Evolutionary conservation across 2,888 invertebrate genomes (phyloP).

Genomic region (Drosophila multiciliata): DNA sequence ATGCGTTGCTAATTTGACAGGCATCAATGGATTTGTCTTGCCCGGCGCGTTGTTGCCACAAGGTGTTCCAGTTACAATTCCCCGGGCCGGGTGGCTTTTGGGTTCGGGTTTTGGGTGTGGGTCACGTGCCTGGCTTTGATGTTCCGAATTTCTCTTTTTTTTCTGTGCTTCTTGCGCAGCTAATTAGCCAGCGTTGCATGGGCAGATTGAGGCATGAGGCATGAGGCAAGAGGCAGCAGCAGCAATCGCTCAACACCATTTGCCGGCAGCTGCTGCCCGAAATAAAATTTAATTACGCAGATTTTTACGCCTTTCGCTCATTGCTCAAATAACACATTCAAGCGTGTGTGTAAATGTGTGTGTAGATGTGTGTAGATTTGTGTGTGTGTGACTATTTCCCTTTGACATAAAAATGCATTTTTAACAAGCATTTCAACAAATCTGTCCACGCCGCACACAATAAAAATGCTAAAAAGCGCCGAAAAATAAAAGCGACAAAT

Average conservation of each 20-base stretch:
- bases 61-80: conserved; percentile 62
- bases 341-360: conserved; percentile 9
- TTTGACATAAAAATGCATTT: conserved; percentile 74
- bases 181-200: conserved; percentile 67
- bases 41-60: conserved; percentile 39
- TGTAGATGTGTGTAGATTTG: conserved; percentile 7
- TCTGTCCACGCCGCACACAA: conserved; percentile 70
- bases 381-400: conserved; percentile 42
- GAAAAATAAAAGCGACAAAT: conserved; percentile 14
- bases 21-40: conserved; percentile 70
- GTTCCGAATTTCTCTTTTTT: conserved; percentile 22
- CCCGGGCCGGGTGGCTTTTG: conserved; percentile 21
- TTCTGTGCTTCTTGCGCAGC: conserved; percentile 54
- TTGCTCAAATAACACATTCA: conserved; percentile 70
- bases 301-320: conserved; percentile 75
- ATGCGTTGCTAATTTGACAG: conserved; percentile 75
- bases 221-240: conserved; percentile 34
- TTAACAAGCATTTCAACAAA: conserved; percentile 79
- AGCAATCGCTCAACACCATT: conserved; percentile 69
- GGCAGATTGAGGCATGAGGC: conserved; percentile 6
- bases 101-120: conserved; percentile 26
- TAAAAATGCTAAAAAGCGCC: conserved; percentile 70
- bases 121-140: conserved; percentile 56
- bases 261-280: conserved; percentile 55
- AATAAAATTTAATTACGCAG: conserved; percentile 77